Conservation (phyloP, 2,113 vertebrate species). For the Ophthalmolycus amberensis region DNA sequence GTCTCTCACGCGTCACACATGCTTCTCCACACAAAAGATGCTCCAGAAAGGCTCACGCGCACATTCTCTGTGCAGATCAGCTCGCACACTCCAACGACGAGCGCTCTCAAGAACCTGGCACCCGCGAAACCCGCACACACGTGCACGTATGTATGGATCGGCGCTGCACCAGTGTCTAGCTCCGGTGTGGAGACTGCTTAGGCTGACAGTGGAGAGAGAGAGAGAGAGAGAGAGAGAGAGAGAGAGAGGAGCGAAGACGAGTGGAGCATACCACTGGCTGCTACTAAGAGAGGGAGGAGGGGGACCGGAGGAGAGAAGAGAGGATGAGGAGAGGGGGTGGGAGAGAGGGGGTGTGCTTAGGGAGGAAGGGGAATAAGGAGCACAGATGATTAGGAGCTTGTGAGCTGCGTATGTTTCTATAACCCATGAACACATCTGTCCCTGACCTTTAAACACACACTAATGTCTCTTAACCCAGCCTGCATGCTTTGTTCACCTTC, state of each 20-base stretch:
- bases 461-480: slow-evolving; percentile 11
- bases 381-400: slow-evolving; percentile 26
- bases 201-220: slow-evolving; percentile 43
- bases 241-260: slow-evolving; percentile 41
- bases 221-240: slow-evolving; percentile 27
- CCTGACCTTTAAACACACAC: slow-evolving; percentile 35
- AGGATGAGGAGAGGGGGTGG: slow-evolving; percentile 18
- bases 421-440: slow-evolving; percentile 20
- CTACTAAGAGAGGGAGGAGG: slow-evolving; percentile 57
- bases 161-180: slow-evolving; percentile 53
- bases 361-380: slow-evolving; percentile 23
- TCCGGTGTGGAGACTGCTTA: slow-evolving; percentile 50
- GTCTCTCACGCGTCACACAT: slow-evolving; percentile 62
- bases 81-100: slow-evolving; percentile 3
- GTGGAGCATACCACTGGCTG: slow-evolving; percentile 71
- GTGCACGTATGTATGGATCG: slow-evolving; percentile 34
- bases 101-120: neutral
- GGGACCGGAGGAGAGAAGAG: slow-evolving; percentile 22
- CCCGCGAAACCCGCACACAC: slow-evolving; percentile 6
- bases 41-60: slow-evolving; percentile 39
- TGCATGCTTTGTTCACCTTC: slow-evolving; percentile 15
- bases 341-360: slow-evolving; percentile 8
- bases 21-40: slow-evolving; percentile 51
- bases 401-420: slow-evolving; percentile 10
- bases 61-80: slow-evolving; percentile 37